Percentiles rank a stretch among this genome's conserved stretches.
phyloP scores from a whole-genome alignment of 53 echinoderm and acorn worm species.

The Henricia sp. region DNA sequence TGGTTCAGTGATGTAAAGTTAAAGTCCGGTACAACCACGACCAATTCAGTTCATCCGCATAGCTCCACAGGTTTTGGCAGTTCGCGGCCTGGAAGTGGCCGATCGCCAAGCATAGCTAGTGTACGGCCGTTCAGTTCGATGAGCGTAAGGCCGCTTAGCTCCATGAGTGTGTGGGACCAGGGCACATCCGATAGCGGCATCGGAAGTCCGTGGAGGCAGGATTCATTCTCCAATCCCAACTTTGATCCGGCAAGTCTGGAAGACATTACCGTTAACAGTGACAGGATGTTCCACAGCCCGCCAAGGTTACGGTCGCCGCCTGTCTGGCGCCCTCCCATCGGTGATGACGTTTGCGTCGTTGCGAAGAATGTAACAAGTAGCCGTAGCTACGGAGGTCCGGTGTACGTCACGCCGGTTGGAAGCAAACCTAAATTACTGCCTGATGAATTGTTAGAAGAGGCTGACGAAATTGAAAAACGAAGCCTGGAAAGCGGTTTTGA shows the following conservation, averaged over 20 bases:
- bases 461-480: constrained; percentile 46
- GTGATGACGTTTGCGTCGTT: constrained; percentile 84
- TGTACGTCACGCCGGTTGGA: constrained; percentile 45
- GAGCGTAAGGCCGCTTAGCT: constrained; percentile 62
- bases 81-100: constrained; percentile 57
- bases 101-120: constrained; percentile 18
- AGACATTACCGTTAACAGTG: constrained; percentile 65
- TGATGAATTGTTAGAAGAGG: constrained; percentile 18
- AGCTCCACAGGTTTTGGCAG: constrained; percentile 12
- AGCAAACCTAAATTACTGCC: background rate
- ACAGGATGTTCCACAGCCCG: constrained; percentile 81
- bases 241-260: constrained; percentile 61
- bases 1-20: constrained; percentile 95
- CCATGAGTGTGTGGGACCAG: constrained; percentile 59
- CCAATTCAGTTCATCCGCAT: constrained; percentile 58
- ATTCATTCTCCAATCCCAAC: constrained; percentile 44
- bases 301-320: constrained; percentile 72
- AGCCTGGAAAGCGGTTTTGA: constrained; percentile 86
- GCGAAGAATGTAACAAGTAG: constrained; percentile 53
- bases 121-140: constrained; percentile 71
- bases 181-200: constrained; percentile 82
- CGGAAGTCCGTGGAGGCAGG: constrained; percentile 69
- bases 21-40: constrained; percentile 57
- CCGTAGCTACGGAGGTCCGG: constrained; percentile 65
- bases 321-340: constrained; percentile 87